phyloP scores from a whole-genome alignment of 2,888 invertebrate species.

The Oxyscelio sp. region DNA sequence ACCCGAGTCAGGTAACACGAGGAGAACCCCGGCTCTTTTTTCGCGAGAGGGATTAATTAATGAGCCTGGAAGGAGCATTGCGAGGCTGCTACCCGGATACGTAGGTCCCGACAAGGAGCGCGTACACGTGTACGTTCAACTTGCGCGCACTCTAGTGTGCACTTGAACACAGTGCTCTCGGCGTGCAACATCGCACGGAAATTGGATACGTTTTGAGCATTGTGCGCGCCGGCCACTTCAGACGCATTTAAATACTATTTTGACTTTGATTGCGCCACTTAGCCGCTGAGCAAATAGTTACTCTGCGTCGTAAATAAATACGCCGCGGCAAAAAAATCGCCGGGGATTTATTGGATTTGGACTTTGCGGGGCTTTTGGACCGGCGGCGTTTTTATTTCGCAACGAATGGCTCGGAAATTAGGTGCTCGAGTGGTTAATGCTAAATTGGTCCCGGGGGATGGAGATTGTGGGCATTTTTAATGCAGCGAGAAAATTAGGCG shows the following conservation, averaged over 20 bases:
- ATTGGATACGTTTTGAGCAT: constrained; percentile 62
- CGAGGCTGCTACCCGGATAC: constrained; percentile 59
- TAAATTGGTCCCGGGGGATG: too few relatives aligned
- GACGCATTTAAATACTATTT: constrained; percentile 59
- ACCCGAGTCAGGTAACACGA: constrained; percentile 83
- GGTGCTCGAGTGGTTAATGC: too few relatives aligned
- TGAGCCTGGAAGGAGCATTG: constrained; percentile 68
- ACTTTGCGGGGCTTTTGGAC: too few relatives aligned
- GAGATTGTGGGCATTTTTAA: too few relatives aligned
- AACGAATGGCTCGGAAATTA: too few relatives aligned
- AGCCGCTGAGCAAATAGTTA: too few relatives aligned
- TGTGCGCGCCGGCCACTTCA: constrained; percentile 52
- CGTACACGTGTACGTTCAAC: constrained; percentile 47
- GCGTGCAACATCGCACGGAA: constrained; percentile 56
- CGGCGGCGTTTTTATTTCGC: too few relatives aligned
- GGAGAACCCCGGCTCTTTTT: constrained; percentile 72
- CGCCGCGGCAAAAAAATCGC: too few relatives aligned
- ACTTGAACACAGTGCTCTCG: constrained; percentile 50
- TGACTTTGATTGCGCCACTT: constrained; percentile 54
- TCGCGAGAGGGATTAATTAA: constrained; percentile 74
- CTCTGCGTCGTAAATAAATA: too few relatives aligned
- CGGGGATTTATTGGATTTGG: too few relatives aligned
- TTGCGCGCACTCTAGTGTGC: constrained; percentile 32
- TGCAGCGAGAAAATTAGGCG: too few relatives aligned
- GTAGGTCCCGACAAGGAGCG: constrained; percentile 43